These are phyloP conservation scores for Archips xylosteana DNA, from an alignment of 2,888 invertebrate species.

Conservation along the genomic window DNA sequence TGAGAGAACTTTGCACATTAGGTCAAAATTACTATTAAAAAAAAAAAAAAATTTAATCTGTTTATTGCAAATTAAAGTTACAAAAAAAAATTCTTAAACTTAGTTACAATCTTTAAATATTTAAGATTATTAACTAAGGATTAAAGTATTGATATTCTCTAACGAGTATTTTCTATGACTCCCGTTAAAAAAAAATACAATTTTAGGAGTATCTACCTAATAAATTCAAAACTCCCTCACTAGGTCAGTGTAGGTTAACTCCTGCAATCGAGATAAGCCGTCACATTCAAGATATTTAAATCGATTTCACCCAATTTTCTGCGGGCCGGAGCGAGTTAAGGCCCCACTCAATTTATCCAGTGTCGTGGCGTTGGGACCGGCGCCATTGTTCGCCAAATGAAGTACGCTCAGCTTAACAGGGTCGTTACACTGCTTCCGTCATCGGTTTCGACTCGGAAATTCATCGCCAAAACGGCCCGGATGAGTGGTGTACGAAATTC, in stretches of 20 bases:
- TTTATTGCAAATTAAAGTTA: no score
- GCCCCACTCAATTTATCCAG: constrained; percentile 82
- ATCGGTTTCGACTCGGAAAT: constrained; percentile 53
- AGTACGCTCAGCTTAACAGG: constrained; percentile 74
- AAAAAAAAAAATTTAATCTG: no score
- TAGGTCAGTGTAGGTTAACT: constrained; percentile 59
- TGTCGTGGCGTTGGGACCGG: constrained; percentile 72
- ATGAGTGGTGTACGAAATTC: constrained; percentile 37
- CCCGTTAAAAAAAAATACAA: no score
- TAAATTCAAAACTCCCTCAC: constrained; percentile 25
- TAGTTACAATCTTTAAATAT: no score
- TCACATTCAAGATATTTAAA: constrained; percentile 85
- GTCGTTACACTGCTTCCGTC: constrained; percentile 73
- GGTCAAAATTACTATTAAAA: no score
- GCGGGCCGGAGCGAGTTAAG: constrained; percentile 77
- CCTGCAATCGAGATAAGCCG: constrained; percentile 76
- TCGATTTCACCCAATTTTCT: constrained; percentile 85
- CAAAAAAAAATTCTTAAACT: no score
- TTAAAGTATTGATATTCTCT: no score
- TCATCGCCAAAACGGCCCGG: constrained; percentile 36
- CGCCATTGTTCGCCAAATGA: constrained; percentile 83
- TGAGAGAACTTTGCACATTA: no score
- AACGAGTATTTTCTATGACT: neutral
- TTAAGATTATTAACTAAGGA: no score
- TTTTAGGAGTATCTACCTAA: no score